These are phyloP conservation scores for Caenorhabditis angaria DNA, from an alignment of 2,888 invertebrate genomes.

Conservation along the genomic window DNA sequence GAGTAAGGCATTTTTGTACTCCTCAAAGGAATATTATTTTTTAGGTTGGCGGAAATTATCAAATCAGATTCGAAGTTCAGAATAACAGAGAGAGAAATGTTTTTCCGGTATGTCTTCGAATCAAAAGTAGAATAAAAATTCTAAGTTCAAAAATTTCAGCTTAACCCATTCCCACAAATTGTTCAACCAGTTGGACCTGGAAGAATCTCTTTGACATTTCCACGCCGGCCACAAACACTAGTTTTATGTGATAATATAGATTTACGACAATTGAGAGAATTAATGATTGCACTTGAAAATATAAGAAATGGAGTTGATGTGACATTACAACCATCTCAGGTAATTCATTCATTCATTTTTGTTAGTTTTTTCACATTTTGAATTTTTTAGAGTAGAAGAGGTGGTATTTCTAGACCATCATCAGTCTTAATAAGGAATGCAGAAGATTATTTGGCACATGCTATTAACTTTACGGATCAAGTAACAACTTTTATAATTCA, in stretches of 20 bases:
- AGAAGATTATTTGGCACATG: conserved; percentile 3
- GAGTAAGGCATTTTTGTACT: background rate
- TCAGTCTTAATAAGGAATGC: conserved; percentile 6
- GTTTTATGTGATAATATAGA: conserved; percentile 13
- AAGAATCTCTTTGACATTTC: conserved; percentile 9
- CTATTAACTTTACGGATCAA: background rate
- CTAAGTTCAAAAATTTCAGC: conserved; percentile 14
- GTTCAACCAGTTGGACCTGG: background rate
- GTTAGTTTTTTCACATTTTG: background rate
- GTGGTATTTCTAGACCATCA: conserved; percentile 28
- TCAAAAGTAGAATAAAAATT: too few species aligned
- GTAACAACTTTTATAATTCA: conserved; percentile 10
- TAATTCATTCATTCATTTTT: background rate
- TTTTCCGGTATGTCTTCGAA: background rate
- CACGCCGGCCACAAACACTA: conserved; percentile 7
- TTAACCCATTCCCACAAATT: conserved; percentile 6
- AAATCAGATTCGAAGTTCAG: conserved; percentile 10
- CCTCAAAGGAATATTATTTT: background rate
- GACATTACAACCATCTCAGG: background rate
- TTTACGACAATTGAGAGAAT: background rate
- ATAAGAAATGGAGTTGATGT: background rate
- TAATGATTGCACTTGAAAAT: background rate
- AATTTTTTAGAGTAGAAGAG: conserved; percentile 8
- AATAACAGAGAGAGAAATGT: conserved; percentile 16
- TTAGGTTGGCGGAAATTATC: conserved; percentile 15